Percentiles rank a stretch among this genome's conserved stretches.
These are phyloP conservation scores for Hydractinia symbiolongicarpus DNA, from an alignment of 30 jellyfish, hydroid and myxozoan species.

Conservation along the genomic window DNA sequence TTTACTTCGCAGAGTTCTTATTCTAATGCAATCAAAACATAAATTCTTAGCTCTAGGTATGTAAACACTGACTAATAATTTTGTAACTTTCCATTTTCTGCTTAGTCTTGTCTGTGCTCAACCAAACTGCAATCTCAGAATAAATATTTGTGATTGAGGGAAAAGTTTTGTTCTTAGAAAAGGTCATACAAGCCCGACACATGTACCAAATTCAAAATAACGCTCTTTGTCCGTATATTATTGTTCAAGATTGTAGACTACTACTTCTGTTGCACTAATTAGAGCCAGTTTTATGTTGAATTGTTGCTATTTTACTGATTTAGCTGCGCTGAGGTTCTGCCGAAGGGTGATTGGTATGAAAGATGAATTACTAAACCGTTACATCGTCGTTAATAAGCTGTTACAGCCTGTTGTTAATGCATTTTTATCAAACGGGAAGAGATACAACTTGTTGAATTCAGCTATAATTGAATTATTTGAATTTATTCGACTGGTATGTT, in stretches of 20 bases:
- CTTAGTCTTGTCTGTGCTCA: too few species aligned
- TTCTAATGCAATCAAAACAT: slow-evolving; percentile 83
- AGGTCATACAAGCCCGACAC: too few species aligned
- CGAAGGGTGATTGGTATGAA: slow-evolving; percentile 80
- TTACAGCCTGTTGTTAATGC: slow-evolving; percentile 64
- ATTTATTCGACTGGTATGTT: slow-evolving; percentile 84
- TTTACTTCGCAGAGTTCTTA: slow-evolving; percentile 68
- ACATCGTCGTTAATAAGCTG: slow-evolving; percentile 63
- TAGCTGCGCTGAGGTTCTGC: slow-evolving; percentile 86
- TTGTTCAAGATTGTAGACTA: too few species aligned
- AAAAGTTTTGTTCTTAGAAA: too few species aligned
- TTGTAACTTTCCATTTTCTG: too few species aligned
- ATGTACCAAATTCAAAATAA: too few species aligned
- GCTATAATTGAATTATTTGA: slow-evolving; percentile 88
- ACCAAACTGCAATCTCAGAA: too few species aligned
- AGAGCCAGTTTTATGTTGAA: too few species aligned
- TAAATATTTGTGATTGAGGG: too few species aligned
- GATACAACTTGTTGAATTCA: slow-evolving; percentile 84
- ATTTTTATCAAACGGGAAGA: slow-evolving; percentile 68
- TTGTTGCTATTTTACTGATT: not conserved
- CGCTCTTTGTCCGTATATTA: too few species aligned
- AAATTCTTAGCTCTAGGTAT: slow-evolving; percentile 83
- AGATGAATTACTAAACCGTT: slow-evolving; percentile 90
- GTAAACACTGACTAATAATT: not conserved
- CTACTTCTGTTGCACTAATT: too few species aligned